These are phyloP conservation scores for Neolamprologus longior DNA, from an alignment of 2,113 vertebrate genomes.

Conservation along the genomic window DNA sequence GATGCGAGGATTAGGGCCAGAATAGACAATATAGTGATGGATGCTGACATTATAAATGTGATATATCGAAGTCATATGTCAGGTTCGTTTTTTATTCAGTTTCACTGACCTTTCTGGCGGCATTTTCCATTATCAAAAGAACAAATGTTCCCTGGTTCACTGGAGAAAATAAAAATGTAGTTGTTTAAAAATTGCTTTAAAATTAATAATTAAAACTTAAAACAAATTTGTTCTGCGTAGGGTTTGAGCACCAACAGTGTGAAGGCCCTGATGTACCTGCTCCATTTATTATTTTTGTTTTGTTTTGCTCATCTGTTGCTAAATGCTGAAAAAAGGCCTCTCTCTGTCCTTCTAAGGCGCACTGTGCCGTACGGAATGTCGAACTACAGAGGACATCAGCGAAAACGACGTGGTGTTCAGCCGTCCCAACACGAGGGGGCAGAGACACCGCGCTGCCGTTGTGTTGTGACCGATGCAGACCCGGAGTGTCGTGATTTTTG, in stretches of 20 bases:
- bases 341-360: constrained; percentile 38
- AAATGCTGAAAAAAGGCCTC: not conserved
- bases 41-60: not conserved
- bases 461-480: constrained; percentile 22
- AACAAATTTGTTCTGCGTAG: not conserved
- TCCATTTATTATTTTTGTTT: not conserved
- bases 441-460: constrained; percentile 47
- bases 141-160: not conserved
- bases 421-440: not conserved
- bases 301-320: not conserved
- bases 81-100: not conserved
- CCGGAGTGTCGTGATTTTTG: constrained; percentile 56
- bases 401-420: constrained; percentile 39
- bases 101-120: not conserved
- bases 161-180: not conserved
- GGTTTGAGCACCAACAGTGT: not conserved
- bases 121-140: not conserved
- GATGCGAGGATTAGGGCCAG: not conserved
- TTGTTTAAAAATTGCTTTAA: not conserved
- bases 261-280: not conserved
- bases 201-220: not conserved
- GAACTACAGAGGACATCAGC: constrained; percentile 56
- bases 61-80: not conserved
- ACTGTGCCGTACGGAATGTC: constrained; percentile 71
- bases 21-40: not conserved